Evolutionary conservation across 2,113 vertebrate species (phyloP).

Genomic region (Eudyptes chrysolophus): DNA sequence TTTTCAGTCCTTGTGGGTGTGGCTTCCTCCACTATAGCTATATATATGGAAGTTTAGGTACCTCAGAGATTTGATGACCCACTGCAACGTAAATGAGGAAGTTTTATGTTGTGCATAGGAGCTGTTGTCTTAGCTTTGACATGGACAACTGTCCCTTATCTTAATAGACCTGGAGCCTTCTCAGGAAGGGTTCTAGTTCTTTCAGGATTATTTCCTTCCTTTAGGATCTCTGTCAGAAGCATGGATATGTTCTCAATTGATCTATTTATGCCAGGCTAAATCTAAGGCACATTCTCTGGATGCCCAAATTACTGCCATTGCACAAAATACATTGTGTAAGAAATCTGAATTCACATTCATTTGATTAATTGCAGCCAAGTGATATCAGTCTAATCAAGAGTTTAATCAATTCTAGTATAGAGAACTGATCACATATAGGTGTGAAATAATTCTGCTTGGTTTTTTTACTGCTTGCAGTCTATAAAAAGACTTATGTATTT

Average conservation of each 20-base stretch:
- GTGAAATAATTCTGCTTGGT: neutral
- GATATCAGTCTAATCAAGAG: neutral
- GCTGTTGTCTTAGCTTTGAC: neutral
- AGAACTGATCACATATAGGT: neutral
- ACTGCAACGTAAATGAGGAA: accelerated
- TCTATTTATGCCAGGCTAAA: neutral
- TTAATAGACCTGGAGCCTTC: neutral
- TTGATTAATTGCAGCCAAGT: neutral
- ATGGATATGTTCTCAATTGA: neutral
- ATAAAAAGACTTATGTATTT: neutral
- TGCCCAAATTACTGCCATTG: neutral
- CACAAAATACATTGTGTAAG: neutral
- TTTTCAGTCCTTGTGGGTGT: neutral
- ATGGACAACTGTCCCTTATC: neutral
- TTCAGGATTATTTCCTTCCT: neutral
- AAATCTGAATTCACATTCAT: neutral
- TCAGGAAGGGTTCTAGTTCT: neutral
- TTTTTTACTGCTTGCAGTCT: neutral
- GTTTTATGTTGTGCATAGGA: neutral
- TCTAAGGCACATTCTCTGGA: neutral
- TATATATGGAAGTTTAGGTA: neutral
- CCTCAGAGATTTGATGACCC: neutral
- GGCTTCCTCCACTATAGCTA: neutral
- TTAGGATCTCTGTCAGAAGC: neutral
- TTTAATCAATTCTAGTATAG: neutral